Percentiles rank a stretch among this genome's conserved stretches.
These are phyloP conservation scores for Oppia nitens DNA, from an alignment of 1,140 invertebrate genomes.

Conservation along the genomic window DNA sequence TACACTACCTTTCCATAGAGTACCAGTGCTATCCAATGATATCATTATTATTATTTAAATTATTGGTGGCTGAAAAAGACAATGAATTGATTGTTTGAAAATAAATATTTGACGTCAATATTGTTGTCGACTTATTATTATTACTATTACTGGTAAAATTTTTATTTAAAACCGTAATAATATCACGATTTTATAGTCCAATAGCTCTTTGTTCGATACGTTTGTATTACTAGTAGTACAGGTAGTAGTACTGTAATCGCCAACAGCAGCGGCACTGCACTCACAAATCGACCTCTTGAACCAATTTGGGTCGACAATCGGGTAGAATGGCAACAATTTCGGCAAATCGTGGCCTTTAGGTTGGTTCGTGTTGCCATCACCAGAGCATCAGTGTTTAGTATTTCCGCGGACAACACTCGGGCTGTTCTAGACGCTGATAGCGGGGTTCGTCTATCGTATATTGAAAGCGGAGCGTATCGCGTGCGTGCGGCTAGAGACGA, in stretches of 20 bases:
- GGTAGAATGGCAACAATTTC: constrained; percentile 49
- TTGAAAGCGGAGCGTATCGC: too few species aligned
- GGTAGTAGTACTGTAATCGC: constrained; percentile 23
- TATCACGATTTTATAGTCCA: constrained; percentile 67
- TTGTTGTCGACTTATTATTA: too few species aligned
- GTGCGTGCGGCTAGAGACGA: too few species aligned
- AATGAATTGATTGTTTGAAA: too few species aligned
- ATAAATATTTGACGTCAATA: too few species aligned
- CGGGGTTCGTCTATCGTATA: constrained; percentile 88
- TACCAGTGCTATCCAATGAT: too few species aligned
- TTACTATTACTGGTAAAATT: constrained; percentile 21
- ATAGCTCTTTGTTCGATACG: constrained; percentile 42
- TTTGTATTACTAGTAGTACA: constrained; percentile 26
- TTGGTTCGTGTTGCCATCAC: constrained; percentile 48
- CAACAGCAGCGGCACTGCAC: too few species aligned
- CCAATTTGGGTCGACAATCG: constrained; percentile 64
- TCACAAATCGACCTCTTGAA: constrained; percentile 9
- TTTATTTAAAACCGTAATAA: constrained; percentile 86
- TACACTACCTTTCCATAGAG: constrained; percentile 34
- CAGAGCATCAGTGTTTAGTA: constrained; percentile 83
- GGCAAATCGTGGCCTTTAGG: constrained; percentile 72
- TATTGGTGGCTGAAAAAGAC: too few species aligned
- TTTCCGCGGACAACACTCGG: constrained; percentile 83
- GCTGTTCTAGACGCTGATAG: constrained; percentile 61
- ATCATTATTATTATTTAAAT: too few species aligned